These are phyloP conservation scores for Ctenopoma multispine DNA, from an alignment of 2,797 vertebrate genomes.

Conservation along the genomic window DNA sequence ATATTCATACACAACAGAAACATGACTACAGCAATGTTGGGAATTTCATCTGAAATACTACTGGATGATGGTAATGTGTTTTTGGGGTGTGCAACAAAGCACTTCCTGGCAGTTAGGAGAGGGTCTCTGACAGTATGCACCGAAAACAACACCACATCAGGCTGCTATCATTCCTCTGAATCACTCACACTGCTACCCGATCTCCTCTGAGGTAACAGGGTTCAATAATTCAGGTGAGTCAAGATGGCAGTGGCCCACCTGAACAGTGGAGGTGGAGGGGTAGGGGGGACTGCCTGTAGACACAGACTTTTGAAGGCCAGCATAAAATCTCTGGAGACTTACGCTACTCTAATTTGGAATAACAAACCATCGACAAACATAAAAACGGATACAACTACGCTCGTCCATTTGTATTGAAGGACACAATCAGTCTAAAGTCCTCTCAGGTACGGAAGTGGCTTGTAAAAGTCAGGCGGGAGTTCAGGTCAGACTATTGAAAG, in stretches of 20 bases:
- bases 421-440: conserved; percentile 9
- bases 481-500: conserved; percentile 19
- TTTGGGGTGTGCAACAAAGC: conserved; percentile 28
- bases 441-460: conserved; percentile 13
- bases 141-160: conserved; percentile 17
- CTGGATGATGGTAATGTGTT: conserved; percentile 38
- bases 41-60: conserved; percentile 53
- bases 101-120: conserved; percentile 28
- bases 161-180: conserved; percentile 22
- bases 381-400: conserved; percentile 22
- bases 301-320: conserved; percentile 8
- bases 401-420: conserved; percentile 14
- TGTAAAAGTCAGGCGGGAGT: conserved; percentile 34
- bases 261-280: too few relatives aligned
- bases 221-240: conserved; percentile 52
- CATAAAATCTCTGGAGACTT: conserved; percentile 32
- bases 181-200: conserved; percentile 45
- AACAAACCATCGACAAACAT: conserved; percentile 27
- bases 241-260: conserved; percentile 55
- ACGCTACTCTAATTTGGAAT: conserved; percentile 39
- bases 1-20: conserved; percentile 43
- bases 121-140: conserved; percentile 2
- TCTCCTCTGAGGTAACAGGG: conserved; percentile 40
- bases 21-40: conserved; percentile 26
- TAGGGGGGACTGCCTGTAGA: neutral